These are phyloP conservation scores for Drosophila tripunctata DNA, from an alignment of 2,888 invertebrate genomes.

Conservation along the genomic window DNA sequence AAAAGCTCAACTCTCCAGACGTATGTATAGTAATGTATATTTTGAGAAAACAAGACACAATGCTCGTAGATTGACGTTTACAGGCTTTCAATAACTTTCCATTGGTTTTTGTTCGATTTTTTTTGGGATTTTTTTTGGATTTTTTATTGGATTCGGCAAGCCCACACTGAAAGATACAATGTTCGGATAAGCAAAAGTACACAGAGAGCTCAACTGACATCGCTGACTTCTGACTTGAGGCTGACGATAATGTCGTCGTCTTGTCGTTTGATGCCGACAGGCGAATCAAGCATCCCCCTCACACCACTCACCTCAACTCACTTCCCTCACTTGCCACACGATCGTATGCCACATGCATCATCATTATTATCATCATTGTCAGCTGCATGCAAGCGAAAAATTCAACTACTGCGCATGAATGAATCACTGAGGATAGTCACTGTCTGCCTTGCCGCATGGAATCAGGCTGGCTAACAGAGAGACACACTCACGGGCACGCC, in stretches of 20 bases:
- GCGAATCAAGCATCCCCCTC: conserved; percentile 61
- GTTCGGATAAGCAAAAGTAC: conserved; percentile 66
- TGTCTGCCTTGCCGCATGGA: conserved; percentile 32
- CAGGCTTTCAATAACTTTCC: conserved; percentile 75
- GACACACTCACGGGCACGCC: conserved; percentile 51
- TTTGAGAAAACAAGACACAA: conserved; percentile 50
- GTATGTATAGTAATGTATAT: conserved; percentile 42
- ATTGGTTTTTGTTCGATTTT: conserved; percentile 44
- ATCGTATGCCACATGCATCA: conserved; percentile 46
- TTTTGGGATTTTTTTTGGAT: neutral
- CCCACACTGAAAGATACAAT: conserved; percentile 72
- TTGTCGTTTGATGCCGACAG: conserved; percentile 63
- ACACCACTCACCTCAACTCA: neutral
- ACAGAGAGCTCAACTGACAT: conserved; percentile 55
- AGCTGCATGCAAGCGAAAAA: conserved; percentile 72
- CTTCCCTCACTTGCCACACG: neutral
- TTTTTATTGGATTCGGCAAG: conserved; percentile 61
- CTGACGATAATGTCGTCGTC: conserved; percentile 74
- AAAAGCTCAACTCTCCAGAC: conserved; percentile 14
- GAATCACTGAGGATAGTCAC: conserved; percentile 57
- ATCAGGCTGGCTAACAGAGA: conserved; percentile 45
- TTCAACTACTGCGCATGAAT: conserved; percentile 75
- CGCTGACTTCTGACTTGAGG: conserved; percentile 67
- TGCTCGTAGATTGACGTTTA: conserved; percentile 53
- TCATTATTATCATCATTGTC: conserved; percentile 75